A percentile compares a stretch with the other conserved stretches of the same genome.
phyloP scores from a whole-genome alignment of 2,888 invertebrate genomes.

The Sarcophaga subvicina region DNA sequence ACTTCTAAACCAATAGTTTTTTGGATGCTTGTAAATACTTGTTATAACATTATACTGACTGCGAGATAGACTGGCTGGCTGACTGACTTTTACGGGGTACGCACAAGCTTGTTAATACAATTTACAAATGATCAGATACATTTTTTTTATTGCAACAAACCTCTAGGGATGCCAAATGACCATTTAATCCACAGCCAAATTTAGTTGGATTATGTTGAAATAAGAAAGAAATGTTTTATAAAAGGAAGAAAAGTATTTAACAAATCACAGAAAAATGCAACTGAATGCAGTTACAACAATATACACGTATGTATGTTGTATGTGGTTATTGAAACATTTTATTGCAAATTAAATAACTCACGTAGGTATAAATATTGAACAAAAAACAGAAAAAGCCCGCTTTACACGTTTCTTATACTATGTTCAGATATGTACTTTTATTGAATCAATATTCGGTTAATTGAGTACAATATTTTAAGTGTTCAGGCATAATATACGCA shows the following conservation, averaged over 20 bases:
- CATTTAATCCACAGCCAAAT: background rate
- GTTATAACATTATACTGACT: slow-evolving; percentile 19
- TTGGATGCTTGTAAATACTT: slow-evolving; percentile 47
- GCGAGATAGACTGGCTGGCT: slow-evolving; percentile 2
- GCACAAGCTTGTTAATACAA: slow-evolving; percentile 50
- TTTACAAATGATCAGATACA: slow-evolving; percentile 65
- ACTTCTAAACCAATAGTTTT: slow-evolving; percentile 59
- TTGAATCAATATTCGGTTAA: too few species aligned
- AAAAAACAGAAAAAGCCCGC: too few species aligned
- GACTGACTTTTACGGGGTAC: slow-evolving; percentile 11
- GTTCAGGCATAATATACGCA: too few species aligned
- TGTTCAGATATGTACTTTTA: too few species aligned
- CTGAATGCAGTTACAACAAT: background rate
- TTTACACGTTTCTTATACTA: too few species aligned
- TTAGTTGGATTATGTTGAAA: background rate
- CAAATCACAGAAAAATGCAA: background rate
- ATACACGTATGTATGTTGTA: background rate
- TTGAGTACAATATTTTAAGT: too few species aligned
- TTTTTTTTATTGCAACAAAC: slow-evolving; percentile 39
- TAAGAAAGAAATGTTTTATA: background rate
- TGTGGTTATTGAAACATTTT: background rate
- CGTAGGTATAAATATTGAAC: too few species aligned
- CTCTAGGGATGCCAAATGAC: slow-evolving; percentile 27
- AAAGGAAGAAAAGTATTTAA: background rate
- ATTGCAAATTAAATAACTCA: too few species aligned